phyloP scores from a whole-genome alignment of 2,113 vertebrate genomes.

The Solea solea region DNA sequence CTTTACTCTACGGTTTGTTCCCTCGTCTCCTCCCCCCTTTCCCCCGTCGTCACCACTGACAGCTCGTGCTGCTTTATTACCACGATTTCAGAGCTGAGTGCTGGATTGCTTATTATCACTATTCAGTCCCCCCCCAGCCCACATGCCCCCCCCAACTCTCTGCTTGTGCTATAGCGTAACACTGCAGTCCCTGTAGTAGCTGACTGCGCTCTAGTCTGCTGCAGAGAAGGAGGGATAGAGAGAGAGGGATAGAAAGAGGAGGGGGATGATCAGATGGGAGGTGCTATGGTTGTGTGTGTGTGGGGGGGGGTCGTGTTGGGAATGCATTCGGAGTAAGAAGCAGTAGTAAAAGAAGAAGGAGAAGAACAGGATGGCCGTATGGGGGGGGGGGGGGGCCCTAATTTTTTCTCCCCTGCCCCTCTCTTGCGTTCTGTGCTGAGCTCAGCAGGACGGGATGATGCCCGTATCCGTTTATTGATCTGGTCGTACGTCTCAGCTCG shows the following conservation, averaged over 20 bases:
- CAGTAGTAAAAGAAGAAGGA: conserved; percentile 6
- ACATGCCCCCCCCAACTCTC: conserved; percentile 33
- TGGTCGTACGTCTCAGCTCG: conserved; percentile 43
- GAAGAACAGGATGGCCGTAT: conserved; percentile 7
- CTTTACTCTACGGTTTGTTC: neutral
- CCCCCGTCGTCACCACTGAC: conserved; percentile 24
- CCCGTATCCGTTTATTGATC: conserved; percentile 62
- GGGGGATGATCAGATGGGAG: conserved; percentile 24
- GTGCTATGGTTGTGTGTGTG: conserved; percentile 27
- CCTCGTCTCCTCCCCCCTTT: neutral
- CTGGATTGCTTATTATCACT: conserved; percentile 75
- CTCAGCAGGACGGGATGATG: conserved; percentile 27
- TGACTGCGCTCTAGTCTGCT: conserved; percentile 81
- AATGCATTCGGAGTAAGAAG: conserved; percentile 27
- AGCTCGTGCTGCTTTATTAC: conserved; percentile 64
- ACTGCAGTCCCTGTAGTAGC: conserved; percentile 83
- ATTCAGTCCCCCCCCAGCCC: conserved; percentile 26
- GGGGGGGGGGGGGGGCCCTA: neutral
- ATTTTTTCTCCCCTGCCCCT: neutral
- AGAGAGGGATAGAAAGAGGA: conserved; percentile 7
- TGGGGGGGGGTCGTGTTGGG: neutral
- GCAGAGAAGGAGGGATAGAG: conserved; percentile 72
- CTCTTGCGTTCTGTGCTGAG: conserved; percentile 53
- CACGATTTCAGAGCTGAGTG: conserved; percentile 58
- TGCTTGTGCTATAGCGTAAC: conserved; percentile 83